Evolutionary conservation across 1,140 invertebrate species (phyloP), one percentile per base, ranked within the genome.

Genomic region (Drosophila simulans): DNA sequence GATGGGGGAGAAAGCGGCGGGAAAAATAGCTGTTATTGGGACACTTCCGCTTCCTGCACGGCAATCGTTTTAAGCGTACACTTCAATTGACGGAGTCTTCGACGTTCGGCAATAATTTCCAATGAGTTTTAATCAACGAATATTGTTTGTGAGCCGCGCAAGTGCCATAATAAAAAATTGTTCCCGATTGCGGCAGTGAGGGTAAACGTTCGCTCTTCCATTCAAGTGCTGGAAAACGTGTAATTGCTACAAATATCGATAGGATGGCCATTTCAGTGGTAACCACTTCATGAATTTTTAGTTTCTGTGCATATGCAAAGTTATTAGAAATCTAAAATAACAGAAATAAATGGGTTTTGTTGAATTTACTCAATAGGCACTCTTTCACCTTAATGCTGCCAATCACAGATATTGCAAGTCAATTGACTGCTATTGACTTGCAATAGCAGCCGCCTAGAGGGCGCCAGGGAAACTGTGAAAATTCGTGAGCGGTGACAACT

Each of bases 151-250:
- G 15, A 62, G 27, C 69, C 64, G 49, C 46, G 45, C 52, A 83
- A 76, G 34, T 84, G 75, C 76, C 76, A 85, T 77, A 77, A 74
- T 73, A 76, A 81, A 77, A 80, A 49, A 83, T 7, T 52, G 12
- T 48, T 48, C 13, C 25, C 27, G 46, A 27, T 48, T 25, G n/a
- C 1, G 63, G 27, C 40, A 74, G 71, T 74, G 51, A 56, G 43
- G 8, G 45, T 27, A 43, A 69, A 48, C 53, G 77, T 35, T 64
- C 31, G 52, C 5, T 8, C 45, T 46, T 52, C 34, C 8, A 53
- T 49, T 55, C 42, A 4, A 82, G 80, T 66, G 77, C 49, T 85
- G 57, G 17, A 45, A 42, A 86, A 66, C 52, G 64, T 31, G 8
- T 40, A 43, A 31, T 2, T 25, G 11, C 13, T 31, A 35, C 10